Conservation (phyloP, 2,888 invertebrate species). For the Drosophila lutescens region DNA sequence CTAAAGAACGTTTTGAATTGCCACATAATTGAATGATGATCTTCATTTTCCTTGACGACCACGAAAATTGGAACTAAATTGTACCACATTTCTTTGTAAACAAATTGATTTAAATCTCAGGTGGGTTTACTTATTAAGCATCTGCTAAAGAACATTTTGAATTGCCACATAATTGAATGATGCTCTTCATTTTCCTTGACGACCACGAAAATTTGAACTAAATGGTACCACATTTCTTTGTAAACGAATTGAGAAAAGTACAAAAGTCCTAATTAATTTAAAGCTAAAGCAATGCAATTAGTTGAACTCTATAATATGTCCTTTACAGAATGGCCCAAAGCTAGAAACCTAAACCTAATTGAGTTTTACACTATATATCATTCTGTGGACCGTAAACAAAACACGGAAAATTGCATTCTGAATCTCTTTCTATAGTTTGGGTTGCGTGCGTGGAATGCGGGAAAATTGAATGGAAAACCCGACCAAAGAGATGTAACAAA, state of each 20-base stretch:
- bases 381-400: slow-evolving; percentile 10
- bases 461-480: slow-evolving; percentile 17
- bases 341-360: slow-evolving; percentile 5
- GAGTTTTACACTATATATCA: slow-evolving; percentile 9
- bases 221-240: background rate
- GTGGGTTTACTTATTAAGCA: slow-evolving; percentile 8
- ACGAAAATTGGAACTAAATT: too few relatives aligned
- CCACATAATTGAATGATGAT: background rate
- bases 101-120: slow-evolving; percentile 11
- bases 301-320: too few relatives aligned
- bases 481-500: slow-evolving; percentile 14
- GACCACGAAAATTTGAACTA: background rate
- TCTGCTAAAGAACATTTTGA: background rate
- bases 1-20: background rate
- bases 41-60: background rate
- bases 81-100: too few relatives aligned
- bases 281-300: background rate
- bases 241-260: background rate
- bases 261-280: background rate
- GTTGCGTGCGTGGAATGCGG: slow-evolving; percentile 9
- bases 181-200: background rate
- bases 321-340: background rate
- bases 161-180: slow-evolving; percentile 5
- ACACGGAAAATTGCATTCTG: slow-evolving; percentile 13
- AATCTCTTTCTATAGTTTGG: background rate